Evolutionary conservation across 1,140 invertebrate species (phyloP).

Genomic region (Ridgeia piscesae): DNA sequence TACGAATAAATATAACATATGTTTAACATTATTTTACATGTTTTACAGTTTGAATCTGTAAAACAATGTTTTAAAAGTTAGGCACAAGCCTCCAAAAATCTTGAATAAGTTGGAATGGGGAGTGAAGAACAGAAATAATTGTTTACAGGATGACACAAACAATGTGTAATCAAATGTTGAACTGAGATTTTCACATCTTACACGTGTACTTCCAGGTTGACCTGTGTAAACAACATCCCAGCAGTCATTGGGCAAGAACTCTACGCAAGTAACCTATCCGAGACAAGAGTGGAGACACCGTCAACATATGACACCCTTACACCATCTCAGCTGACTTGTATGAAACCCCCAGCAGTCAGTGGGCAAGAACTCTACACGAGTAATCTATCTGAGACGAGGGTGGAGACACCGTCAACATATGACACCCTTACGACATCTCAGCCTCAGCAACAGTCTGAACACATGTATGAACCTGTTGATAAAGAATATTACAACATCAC

Average conservation of each 20-base stretch:
- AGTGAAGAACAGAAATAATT: too few relatives aligned
- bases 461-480: neutral
- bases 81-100: too few relatives aligned
- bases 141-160: too few relatives aligned
- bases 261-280: neutral
- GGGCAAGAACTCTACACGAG: neutral
- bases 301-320: neutral
- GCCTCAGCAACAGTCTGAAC: neutral
- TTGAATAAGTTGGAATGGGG: too few relatives aligned
- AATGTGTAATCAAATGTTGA: too few relatives aligned
- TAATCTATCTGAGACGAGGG: neutral
- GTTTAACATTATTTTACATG: too few relatives aligned
- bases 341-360: neutral
- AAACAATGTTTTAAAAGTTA: too few relatives aligned
- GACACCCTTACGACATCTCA: neutral
- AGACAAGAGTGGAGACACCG: neutral
- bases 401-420: neutral
- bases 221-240: neutral
- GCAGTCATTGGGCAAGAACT: neutral
- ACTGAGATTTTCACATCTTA: neutral
- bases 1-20: too few relatives aligned
- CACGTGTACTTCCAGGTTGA: neutral
- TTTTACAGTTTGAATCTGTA: too few relatives aligned
- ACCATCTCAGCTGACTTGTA: neutral
- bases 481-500: neutral